A percentile compares a stretch with the other conserved stretches of the same genome.
These are phyloP conservation scores for Metopia argyrocephala DNA, from an alignment of 2,888 invertebrate genomes.

Conservation along the genomic window DNA sequence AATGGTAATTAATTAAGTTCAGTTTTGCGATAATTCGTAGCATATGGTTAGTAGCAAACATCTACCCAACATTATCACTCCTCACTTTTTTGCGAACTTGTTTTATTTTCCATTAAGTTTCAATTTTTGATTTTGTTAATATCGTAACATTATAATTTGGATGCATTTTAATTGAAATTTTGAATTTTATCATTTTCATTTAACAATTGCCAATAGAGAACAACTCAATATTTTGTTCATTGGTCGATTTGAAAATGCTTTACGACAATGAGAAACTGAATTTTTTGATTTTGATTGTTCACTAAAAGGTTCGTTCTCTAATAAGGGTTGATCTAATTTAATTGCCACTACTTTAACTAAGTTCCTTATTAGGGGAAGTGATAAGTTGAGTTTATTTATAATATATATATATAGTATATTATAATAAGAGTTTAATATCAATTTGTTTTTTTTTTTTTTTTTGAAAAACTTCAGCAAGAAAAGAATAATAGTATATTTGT, in stretches of 20 bases:
- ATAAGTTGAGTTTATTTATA: conserved; percentile 58
- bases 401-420: conserved; percentile 2
- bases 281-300: conserved; percentile 15
- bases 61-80: conserved; percentile 70
- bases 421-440: no score
- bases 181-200: conserved; percentile 2
- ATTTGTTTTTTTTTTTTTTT: not conserved
- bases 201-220: conserved; percentile 15
- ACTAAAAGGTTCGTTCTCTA: conserved; percentile 47
- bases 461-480: not conserved
- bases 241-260: conserved; percentile 48
- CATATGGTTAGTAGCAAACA: conserved; percentile 78
- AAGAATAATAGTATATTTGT: not conserved
- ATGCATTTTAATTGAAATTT: conserved; percentile 66
- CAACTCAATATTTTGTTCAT: conserved; percentile 61
- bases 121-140: conserved; percentile 32
- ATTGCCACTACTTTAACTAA: conserved; percentile 42
- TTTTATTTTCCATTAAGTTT: conserved; percentile 16
- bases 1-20: conserved; percentile 50
- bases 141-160: conserved; percentile 70
- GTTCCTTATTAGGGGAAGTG: conserved; percentile 55
- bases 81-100: conserved; percentile 51
- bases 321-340: conserved; percentile 20
- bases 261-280: conserved; percentile 36
- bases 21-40: conserved; percentile 76